Evolutionary conservation across 2,888 invertebrate genomes (phyloP), one percentile per base, ranked within the genome.

Genomic region (Cryptus armator): DNA sequence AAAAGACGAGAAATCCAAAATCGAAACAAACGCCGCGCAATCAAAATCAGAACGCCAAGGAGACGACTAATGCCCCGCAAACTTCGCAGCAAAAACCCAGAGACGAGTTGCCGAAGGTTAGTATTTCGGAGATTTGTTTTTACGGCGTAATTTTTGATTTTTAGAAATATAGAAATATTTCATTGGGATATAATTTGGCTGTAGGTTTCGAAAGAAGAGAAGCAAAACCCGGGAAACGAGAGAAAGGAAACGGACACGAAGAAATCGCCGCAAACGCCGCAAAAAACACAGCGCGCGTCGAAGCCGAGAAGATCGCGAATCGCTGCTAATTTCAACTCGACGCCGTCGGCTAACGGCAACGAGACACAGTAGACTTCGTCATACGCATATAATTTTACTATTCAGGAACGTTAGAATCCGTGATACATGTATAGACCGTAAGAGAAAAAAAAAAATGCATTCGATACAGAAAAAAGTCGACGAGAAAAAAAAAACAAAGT

Each of bases 241-340:
- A 68, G 32, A 16, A 77, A 76, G 48, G 83, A 85, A 53, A 29
- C 68, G 2, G 88, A 89, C 29, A 62, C 87, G 14, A 78, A 59
- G 16, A 86, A 81, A 29, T 86, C 86, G 16, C 83, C 86, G 5
- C 88, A 88, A 56, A 67, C 77, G 29, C 81, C 84, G 64, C 91
- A 90, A 81, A 92, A 89, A 56, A 77, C 78, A 29, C 91, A 91
- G 72, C 89, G 87, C 53, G 64, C 87, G n/a, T 78, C 81, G 14
- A 91, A 90, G 64, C 92, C 90, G 78, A 92, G 91, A 80, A 91
- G 91, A 78, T 93, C 94, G 5, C 91, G 94, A 12, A 90, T 94
- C 3, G 94, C 94, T n/a, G 94, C 94, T 0, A 94, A 93, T 77
- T 94, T 94, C 80, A 89, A 90, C 43, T 86, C 90, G 16, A 87